Base-by-base conservation (phyloP, 2,797 vertebrate species). In the Iguana delicatissima region DNA sequence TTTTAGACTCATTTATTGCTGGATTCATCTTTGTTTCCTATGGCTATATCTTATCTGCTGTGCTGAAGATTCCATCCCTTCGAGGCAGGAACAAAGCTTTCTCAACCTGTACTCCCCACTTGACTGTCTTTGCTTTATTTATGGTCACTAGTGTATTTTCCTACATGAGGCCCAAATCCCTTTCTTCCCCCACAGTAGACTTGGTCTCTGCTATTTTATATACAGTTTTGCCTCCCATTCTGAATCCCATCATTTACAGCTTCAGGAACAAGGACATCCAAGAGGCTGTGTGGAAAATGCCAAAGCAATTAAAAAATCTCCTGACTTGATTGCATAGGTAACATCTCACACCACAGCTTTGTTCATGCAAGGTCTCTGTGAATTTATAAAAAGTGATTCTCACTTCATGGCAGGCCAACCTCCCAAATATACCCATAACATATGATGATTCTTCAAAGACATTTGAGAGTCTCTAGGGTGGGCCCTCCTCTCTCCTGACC, bases 21-120 rank as follows among this genome's bases (percentile, higher is more conserved):
- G 76, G 50, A 2, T 73, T 62, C 35, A 62, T 89, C 18, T 83
- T 74, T 73, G 3, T 42, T 74, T 89, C 87, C 9, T 89, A 89
- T 89, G 80, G 52, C 2, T 89, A 59, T 0, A 89, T 89, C 1
- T 46, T 89, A 3, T 62, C 69, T n/a, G 24, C 69, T 32, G 87
- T 83, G 26, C 59, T 95, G n/a, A 92, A 62, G 59, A 92, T 94
- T 0, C 92, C 89, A 20, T 93, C 96, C 67, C 86, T 32, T 42
- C 91, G 91, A 42, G 92, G 93, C 10, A 93, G 89, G 29, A 14
- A 32, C 6, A 82, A 89, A 67, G 46, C 93, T 35, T 95, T 95
- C 74, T 96, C 95, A 22, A 96, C 95, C 1, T 97, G 95, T 87
- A 92, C 82, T 13, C 94, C 95, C 3, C 96, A 96, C 64, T 90